Evolutionary conservation across 1,140 invertebrate species (phyloP), one percentile per base, ranked within the genome.

Genomic region (Papilio xuthus): DNA sequence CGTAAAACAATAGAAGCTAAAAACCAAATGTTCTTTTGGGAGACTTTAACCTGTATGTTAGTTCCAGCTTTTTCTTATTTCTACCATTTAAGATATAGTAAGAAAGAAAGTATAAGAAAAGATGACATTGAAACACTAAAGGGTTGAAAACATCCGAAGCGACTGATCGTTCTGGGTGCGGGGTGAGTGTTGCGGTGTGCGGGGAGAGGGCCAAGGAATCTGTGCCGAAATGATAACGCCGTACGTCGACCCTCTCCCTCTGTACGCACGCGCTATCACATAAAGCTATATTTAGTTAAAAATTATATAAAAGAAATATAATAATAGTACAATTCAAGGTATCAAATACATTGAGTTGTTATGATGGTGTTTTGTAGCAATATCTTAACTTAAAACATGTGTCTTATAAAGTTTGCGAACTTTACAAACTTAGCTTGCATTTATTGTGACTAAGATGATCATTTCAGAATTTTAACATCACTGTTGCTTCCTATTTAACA

Each of bases 151-250:
- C 23, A 60, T 60, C 56, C 20, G 20, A 41, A 41, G 3, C 1
- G 71, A 26, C 20, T 18, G 71, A 28, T 12, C 32, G 7, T 1
- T 4, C 32, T 77, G 44, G 75, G 7, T 53, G 60, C 41, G 79
- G 41, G 79, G 60, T 78, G n/a, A 67, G 71, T 76, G 60, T 67
- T 47, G 60, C 56, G 81, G 70, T 78, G 78, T 78, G 44, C 76
- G 74, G 73, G 79, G 10, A 63, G 83, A n/a, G 80, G 82, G 82
- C 81, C 82, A 84, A 84, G 84, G 86, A 87, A 90, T 91, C 86
- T 87, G 85, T 90, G 90, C 90, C 89, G 88, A 92, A 91, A 92
- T 88, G 90, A 92, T 92, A 92, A 92, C 83, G 77, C 79, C 75
- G 90, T 82, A 70, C 88, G 87, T 85, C 88, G 90, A 92, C 86